Conservation (phyloP, 2,888 invertebrate species). For the Caenorhabditis sp. region DNA sequence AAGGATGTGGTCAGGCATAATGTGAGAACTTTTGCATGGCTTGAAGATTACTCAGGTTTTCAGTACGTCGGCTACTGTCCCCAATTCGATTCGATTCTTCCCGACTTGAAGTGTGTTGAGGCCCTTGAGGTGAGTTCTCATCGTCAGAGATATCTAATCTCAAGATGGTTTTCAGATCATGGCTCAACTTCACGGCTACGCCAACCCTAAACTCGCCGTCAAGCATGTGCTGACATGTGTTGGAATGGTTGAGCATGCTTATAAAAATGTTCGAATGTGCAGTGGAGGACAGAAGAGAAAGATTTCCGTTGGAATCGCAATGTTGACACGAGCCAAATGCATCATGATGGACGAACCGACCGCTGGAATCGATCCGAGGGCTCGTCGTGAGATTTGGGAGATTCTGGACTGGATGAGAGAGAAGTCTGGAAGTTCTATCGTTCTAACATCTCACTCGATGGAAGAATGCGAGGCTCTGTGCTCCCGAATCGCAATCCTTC, state of each 20-base stretch:
- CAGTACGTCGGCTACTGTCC: conserved; percentile 31
- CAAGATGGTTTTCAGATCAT: conserved; percentile 32
- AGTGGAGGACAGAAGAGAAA: conserved; percentile 90
- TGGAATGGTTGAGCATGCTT: conserved; percentile 69
- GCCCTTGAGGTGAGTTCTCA: conserved; percentile 64
- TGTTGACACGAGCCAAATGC: conserved; percentile 88
- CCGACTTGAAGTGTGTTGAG: conserved; percentile 76
- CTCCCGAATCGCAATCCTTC: conserved; percentile 77
- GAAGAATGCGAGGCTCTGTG: conserved; percentile 79
- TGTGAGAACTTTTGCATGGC: not conserved
- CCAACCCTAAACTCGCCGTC: conserved; percentile 56
- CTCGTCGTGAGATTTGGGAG: conserved; percentile 86
- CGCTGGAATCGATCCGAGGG: conserved; percentile 85
- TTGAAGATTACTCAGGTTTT: not conserved
- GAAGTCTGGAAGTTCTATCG: conserved; percentile 81
- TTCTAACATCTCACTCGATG: conserved; percentile 85
- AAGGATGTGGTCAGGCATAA: conserved; percentile 11
- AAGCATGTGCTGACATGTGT: conserved; percentile 68
- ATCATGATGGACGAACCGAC: conserved; percentile 86
- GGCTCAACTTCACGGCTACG: conserved; percentile 54
- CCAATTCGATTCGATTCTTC: conserved; percentile 66
- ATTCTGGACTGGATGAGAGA: conserved; percentile 44
- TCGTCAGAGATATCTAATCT: too few species aligned
- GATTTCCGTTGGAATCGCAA: conserved; percentile 89
- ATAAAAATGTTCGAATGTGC: conserved; percentile 68